A percentile compares a stretch with the other conserved stretches of the same genome.
Conservation (phyloP, 2,797 vertebrate species). For the Alouatta caraya region DNA sequence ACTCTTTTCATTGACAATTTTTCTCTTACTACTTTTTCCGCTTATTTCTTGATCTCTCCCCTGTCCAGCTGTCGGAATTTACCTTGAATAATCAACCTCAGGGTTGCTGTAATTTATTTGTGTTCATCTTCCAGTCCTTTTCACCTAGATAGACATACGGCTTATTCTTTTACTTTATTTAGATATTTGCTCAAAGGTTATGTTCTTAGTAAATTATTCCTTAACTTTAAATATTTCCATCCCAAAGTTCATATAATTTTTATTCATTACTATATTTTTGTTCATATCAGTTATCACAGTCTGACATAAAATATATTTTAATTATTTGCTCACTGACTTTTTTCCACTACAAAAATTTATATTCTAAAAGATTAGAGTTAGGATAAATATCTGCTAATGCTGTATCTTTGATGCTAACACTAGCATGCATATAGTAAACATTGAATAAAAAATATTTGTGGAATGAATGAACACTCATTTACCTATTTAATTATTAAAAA, state of each 20-base stretch:
- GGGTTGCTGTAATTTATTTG: not conserved
- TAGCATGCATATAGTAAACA: not conserved
- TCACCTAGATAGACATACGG: not conserved
- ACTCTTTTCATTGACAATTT: not conserved
- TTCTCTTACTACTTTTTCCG: not conserved
- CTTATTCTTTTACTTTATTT: not conserved
- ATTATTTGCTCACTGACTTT: not conserved
- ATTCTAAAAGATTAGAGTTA: not conserved
- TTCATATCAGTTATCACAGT: not conserved
- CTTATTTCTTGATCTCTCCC: not conserved
- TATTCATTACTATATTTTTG: not conserved
- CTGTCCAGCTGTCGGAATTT: not conserved
- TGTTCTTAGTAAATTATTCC: not conserved
- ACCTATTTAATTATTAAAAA: not conserved
- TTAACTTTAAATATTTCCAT: not conserved
- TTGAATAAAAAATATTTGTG: not conserved
- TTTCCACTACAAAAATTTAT: not conserved
- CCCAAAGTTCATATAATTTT: not conserved
- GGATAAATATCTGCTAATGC: not conserved
- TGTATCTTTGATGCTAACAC: not conserved
- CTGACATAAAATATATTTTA: not conserved
- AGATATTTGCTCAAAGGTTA: not conserved
- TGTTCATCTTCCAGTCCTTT: not conserved
- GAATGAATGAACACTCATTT: not conserved
- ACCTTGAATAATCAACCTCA: not conserved